Base-by-base conservation (phyloP, 2,797 vertebrate species). In the Coracias cyanogaster region DNA sequence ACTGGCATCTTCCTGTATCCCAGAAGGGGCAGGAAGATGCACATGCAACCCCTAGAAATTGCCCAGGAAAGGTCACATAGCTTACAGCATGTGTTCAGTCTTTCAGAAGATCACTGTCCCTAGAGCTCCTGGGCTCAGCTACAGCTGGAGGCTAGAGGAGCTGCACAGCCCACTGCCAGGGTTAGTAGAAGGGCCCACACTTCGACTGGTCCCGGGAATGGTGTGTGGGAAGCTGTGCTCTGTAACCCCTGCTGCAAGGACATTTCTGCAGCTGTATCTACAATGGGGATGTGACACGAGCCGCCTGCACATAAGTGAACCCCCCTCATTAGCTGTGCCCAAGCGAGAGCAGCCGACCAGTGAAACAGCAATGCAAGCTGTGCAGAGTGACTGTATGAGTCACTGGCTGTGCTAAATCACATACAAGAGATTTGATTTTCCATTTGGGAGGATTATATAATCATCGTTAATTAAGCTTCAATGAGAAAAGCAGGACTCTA, bases 391-490 rank as follows among this genome's bases (percentile, higher is more conserved):
- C 85, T 89, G 89, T 90, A 85, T 96, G 96, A 96, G 79, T 96
- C 96, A 96, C 93, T 88, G 93, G 41, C 96, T 95, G 69, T 62
- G 89, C 93, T 95, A 94, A 93, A 94, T 86, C 94, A 94, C 69
- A 91, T 88, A 89, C 90, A 85, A 67, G 92, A 96, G 95, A 93
- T 82, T 61, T 81, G 90, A 67, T 94, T 91, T 92, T 80, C 82
- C 92, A 92, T 96, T 94, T 87, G 93, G 94, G 95, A 95, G 74
- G 89, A 87, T 96, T 97, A 93, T 93, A 92, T 96, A 96, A 96
- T 78, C 92, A 77, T 78, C 94, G 77, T 97, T 96, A 96, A 96
- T 95, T 95, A 95, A 95, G 92, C 92, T 96, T 92, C 94, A 94
- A 3, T 86, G 92, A 93, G 89, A 82, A 95, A 92, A 92, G 48